A percentile compares a stretch with the other conserved stretches of the same genome.
These are phyloP conservation scores for Helicoverpa assulta DNA, from an alignment of 2,888 invertebrate species.

Conservation along the genomic window DNA sequence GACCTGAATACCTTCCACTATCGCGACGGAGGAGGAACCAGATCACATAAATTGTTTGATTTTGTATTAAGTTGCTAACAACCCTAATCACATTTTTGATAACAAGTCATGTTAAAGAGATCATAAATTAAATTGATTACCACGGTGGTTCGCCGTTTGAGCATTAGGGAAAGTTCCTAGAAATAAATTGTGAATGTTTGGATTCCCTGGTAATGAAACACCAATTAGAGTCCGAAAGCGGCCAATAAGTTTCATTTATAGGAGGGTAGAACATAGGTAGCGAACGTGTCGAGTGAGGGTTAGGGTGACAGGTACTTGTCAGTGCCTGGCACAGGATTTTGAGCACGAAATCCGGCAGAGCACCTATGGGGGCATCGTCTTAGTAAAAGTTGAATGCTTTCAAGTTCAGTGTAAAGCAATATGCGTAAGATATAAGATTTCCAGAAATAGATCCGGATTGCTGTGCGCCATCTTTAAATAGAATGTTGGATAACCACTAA, in stretches of 20 bases:
- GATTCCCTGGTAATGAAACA: conserved; percentile 59
- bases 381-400: conserved; percentile 47
- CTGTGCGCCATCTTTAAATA: conserved; percentile 38
- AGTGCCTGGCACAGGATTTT: conserved; percentile 76
- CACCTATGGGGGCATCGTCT: conserved; percentile 61
- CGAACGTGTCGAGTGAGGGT: conserved; percentile 71
- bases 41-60: conserved; percentile 43
- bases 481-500: conserved; percentile 51
- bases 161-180: conserved; percentile 15
- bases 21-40: conserved; percentile 31
- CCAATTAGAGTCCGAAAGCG: conserved; percentile 63
- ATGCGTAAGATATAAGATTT: conserved; percentile 40
- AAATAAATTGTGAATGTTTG: conserved; percentile 32
- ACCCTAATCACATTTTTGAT: conserved; percentile 38
- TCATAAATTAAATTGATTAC: conserved; percentile 36
- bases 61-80: conserved; percentile 57
- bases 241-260: conserved; percentile 62
- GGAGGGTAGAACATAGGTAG: conserved; percentile 68
- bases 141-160: conserved; percentile 4
- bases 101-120: conserved; percentile 43
- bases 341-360: conserved; percentile 67
- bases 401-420: conserved; percentile 57
- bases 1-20: conserved; percentile 74
- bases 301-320: conserved; percentile 78
- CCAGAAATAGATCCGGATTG: conserved; percentile 49